Evolutionary conservation across 2,888 invertebrate species (phyloP), one percentile per base, ranked within the genome.

Genomic region (Megastigmus dorsalis): DNA sequence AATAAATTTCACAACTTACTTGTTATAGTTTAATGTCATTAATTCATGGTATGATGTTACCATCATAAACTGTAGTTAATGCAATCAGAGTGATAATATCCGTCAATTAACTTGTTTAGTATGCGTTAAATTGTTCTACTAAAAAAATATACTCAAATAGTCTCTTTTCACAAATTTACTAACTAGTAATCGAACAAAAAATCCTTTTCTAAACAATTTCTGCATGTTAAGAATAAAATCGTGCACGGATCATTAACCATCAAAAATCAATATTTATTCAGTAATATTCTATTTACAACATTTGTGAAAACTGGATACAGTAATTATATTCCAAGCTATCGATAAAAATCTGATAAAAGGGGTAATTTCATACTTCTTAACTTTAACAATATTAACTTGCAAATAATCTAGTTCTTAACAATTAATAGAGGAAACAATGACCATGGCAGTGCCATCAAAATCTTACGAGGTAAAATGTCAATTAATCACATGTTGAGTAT

Each of bases 401-500:
- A 41, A 62, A 20, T 15, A 43, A 41, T 43, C n/a, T 5, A n/a
- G 10, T 52, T 30, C 28, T 2, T 5, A 41, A 57, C 38, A 57
- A 41, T 65, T 52, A 43, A 28, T 28, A 43, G n/a, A 45, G 20
- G 26, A 45, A 60, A 43, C n/a, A 36, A 23, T 15, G 13, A 60
- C 10, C 54, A 36, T 54, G 23, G 4, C 33, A 52, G n/a, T 33
- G 26, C 30, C 65, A 50, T 63, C 23, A 28, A 72, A 59, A 26
- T 52, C 10, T 59, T 52, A 63, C 43, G 36, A 13, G 43, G 43
- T 13, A 30, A 28, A 67, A 54, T 54, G n/a, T 54, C n/a, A 30
- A 38, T 70, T 7, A 43, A 48, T 50, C 18, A 43, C 43, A 41
- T n/a, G 23, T 52, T 23, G 52, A n/a, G n/a, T n/a, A n/a, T 23